A percentile compares a stretch with the other conserved stretches of the same genome.
These are phyloP conservation scores for Spheniscus mendiculus DNA, from an alignment of 2,113 vertebrate species.

Conservation along the genomic window DNA sequence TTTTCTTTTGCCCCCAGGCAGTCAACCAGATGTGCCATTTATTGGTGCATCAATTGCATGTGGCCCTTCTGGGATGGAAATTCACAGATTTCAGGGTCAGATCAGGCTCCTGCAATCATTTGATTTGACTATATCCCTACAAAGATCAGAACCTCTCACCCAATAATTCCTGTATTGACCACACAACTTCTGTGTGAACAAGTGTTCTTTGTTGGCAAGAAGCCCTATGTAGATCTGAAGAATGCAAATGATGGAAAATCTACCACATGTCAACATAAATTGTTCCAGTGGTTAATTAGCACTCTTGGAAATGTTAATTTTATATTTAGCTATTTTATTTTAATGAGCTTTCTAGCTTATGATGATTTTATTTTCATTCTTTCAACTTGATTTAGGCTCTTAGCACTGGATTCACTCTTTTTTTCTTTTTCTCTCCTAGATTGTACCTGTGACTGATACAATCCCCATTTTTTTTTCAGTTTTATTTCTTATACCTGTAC, in stretches of 20 bases:
- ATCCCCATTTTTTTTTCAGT: no score
- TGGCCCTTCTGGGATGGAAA: neutral
- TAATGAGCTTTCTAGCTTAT: neutral
- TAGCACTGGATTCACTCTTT: neutral
- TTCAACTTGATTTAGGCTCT: neutral
- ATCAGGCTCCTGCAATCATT: neutral
- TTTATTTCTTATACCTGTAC: neutral
- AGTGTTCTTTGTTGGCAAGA: neutral
- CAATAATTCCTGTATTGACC: neutral
- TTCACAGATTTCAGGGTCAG: neutral
- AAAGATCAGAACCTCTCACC: neutral
- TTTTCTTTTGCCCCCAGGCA: neutral
- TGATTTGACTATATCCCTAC: rapidly evolving
- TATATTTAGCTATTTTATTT: neutral
- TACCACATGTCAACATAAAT: neutral
- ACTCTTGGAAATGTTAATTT: neutral
- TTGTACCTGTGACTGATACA: neutral
- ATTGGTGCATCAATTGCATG: neutral
- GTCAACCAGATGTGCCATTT: neutral
- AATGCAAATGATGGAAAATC: neutral
- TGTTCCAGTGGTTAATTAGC: neutral
- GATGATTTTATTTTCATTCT: neutral
- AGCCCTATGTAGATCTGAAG: neutral
- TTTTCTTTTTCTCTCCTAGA: neutral
- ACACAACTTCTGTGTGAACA: neutral